phyloP scores from a whole-genome alignment of 2,888 invertebrate genomes.

The Pediacus dermestoides region DNA sequence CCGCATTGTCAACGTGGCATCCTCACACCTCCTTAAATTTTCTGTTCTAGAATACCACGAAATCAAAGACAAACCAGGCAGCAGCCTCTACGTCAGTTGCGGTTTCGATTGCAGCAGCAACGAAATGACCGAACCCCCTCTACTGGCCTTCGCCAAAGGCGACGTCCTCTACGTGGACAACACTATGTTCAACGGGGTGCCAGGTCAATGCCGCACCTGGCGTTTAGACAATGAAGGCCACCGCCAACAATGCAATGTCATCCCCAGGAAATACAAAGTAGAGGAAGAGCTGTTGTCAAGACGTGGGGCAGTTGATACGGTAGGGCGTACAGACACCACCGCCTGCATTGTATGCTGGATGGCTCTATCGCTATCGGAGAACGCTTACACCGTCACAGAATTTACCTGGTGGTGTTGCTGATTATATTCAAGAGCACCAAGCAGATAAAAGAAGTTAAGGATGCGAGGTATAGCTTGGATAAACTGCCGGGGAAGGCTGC shows the following conservation, averaged over 20 bases:
- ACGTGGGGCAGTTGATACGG: slow-evolving; percentile 70
- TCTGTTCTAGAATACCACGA: slow-evolving; percentile 76
- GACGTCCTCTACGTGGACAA: slow-evolving; percentile 94
- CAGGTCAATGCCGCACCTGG: slow-evolving; percentile 92
- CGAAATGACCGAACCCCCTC: slow-evolving; percentile 62
- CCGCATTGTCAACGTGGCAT: too few relatives aligned
- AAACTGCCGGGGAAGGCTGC: slow-evolving; percentile 94
- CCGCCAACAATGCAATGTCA: slow-evolving; percentile 87
- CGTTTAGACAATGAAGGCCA: slow-evolving; percentile 85
- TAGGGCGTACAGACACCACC: slow-evolving; percentile 61
- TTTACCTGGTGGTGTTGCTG: slow-evolving; percentile 92
- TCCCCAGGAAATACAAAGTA: slow-evolving; percentile 95
- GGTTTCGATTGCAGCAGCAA: slow-evolving; percentile 85
- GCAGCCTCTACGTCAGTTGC: slow-evolving; percentile 92
- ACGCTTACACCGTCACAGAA: slow-evolving; percentile 73
- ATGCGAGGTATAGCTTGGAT: slow-evolving; percentile 61
- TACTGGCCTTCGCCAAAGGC: slow-evolving; percentile 85
- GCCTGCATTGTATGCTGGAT: slow-evolving; percentile 94
- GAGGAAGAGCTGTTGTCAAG: slow-evolving; percentile 82
- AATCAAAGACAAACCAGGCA: slow-evolving; percentile 91
- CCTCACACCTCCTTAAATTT: too few relatives aligned
- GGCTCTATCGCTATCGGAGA: slow-evolving; percentile 88
- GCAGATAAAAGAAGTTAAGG: slow-evolving; percentile 91
- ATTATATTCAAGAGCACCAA: slow-evolving; percentile 95
- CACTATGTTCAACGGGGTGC: slow-evolving; percentile 91